Percentiles rank a stretch among this genome's conserved stretches.
Evolutionary conservation across 2,113 vertebrate genomes (phyloP).

Genomic region (Eulemur rufifrons): DNA sequence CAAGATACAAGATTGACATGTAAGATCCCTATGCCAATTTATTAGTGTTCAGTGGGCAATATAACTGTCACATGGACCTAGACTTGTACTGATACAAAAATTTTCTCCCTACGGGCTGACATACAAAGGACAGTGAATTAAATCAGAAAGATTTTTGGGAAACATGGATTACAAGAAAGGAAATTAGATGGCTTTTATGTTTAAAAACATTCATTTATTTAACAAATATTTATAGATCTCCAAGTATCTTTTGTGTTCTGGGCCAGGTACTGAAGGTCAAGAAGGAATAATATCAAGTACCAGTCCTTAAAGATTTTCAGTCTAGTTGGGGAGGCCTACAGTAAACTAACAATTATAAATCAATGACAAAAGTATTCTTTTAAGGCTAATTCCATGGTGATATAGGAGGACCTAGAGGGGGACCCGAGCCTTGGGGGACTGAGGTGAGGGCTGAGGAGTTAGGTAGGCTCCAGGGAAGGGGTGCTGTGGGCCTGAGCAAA

Average conservation of each 20-base stretch:
- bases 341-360: neutral
- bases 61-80: neutral
- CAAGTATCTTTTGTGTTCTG: neutral
- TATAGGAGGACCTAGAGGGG: neutral
- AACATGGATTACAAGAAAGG: neutral
- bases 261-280: neutral
- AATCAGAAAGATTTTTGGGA: neutral
- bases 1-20: neutral
- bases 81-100: neutral
- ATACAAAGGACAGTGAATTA: neutral
- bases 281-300: neutral
- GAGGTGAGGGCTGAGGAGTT: neutral
- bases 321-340: neutral
- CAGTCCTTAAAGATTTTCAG: neutral
- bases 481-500: neutral
- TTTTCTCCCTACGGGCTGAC: neutral
- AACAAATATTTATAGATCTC: neutral
- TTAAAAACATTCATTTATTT: constrained; percentile 13
- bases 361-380: neutral
- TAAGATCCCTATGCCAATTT: neutral
- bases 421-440: neutral
- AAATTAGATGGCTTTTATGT: neutral
- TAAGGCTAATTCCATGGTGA: neutral
- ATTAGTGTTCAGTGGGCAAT: constrained; percentile 3
- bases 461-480: neutral